phyloP scores from a whole-genome alignment of 2,113 vertebrate species.

The Bambusicola thoracicus region DNA sequence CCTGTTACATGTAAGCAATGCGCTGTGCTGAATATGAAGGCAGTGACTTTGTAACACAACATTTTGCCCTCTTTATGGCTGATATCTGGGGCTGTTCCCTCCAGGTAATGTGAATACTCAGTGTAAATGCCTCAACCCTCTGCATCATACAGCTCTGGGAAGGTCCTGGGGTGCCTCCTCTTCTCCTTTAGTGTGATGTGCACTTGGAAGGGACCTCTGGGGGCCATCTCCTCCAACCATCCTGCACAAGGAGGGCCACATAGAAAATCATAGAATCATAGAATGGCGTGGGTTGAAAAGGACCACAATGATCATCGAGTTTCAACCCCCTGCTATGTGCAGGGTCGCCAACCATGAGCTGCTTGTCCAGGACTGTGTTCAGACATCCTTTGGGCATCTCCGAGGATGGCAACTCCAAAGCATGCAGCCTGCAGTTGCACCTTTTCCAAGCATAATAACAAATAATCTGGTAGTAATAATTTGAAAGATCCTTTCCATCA shows the following conservation, averaged over 20 bases:
- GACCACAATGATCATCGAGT: too few relatives aligned
- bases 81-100: not conserved
- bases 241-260: too few relatives aligned
- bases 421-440: not conserved
- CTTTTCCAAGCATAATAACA: not conserved
- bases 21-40: not conserved
- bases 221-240: too few relatives aligned
- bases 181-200: not conserved
- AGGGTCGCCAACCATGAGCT: not conserved
- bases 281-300: too few relatives aligned
- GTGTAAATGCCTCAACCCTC: not conserved
- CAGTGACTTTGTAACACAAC: not conserved
- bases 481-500: not conserved
- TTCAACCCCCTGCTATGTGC: not conserved
- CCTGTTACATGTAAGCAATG: not conserved
- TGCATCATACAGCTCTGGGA: not conserved
- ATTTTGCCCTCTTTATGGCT: not conserved
- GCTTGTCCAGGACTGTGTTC: not conserved
- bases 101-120: not conserved
- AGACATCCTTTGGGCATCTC: not conserved
- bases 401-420: not conserved
- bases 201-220: not conserved
- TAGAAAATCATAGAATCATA: too few relatives aligned
- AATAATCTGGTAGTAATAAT: not conserved
- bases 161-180: not conserved